These are phyloP conservation scores for Drosophila albomicans DNA, from an alignment of 1,140 invertebrate genomes.

Conservation along the genomic window DNA sequence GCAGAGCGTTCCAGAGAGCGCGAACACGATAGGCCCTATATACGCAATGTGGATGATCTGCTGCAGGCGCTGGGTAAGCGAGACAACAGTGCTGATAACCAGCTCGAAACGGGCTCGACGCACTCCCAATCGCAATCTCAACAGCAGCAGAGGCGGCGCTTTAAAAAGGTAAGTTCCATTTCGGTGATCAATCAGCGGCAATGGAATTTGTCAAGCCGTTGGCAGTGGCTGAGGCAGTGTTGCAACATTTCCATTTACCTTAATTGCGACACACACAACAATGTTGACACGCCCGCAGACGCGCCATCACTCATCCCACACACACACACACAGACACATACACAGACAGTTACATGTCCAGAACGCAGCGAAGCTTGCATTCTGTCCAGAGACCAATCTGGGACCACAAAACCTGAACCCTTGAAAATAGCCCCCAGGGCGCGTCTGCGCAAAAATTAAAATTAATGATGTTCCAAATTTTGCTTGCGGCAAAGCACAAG, in stretches of 20 bases:
- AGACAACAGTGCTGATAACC: constrained; percentile 39
- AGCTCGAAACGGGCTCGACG: constrained; percentile 61
- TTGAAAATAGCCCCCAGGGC: constrained; percentile 39
- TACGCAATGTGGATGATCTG: constrained; percentile 80
- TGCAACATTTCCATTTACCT: constrained; percentile 43
- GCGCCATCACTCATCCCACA: constrained; percentile 33
- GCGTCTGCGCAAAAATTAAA: constrained; percentile 81
- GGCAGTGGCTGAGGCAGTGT: constrained; percentile 11
- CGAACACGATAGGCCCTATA: constrained; percentile 57
- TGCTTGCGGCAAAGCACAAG: constrained; percentile 31
- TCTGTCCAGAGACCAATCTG: not conserved
- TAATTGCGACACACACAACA: constrained; percentile 31
- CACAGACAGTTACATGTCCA: constrained; percentile 42
- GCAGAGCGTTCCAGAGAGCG: constrained; percentile 26
- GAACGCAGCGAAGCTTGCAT: constrained; percentile 53
- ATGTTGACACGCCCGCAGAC: constrained; percentile 23
- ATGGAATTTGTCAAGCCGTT: constrained; percentile 46
- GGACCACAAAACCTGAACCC: not conserved
- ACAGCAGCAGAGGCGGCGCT: constrained; percentile 57
- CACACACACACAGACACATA: constrained; percentile 22
- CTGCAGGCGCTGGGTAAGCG: constrained; percentile 66
- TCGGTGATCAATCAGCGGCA: constrained; percentile 32
- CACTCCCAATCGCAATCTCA: constrained; percentile 53
- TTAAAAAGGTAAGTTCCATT: constrained; percentile 73
- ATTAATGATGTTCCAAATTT: constrained; percentile 77